Evolutionary conservation across 2,113 vertebrate species (phyloP), one percentile per base, ranked within the genome.

Genomic region (Semicossyphus pulcher): DNA sequence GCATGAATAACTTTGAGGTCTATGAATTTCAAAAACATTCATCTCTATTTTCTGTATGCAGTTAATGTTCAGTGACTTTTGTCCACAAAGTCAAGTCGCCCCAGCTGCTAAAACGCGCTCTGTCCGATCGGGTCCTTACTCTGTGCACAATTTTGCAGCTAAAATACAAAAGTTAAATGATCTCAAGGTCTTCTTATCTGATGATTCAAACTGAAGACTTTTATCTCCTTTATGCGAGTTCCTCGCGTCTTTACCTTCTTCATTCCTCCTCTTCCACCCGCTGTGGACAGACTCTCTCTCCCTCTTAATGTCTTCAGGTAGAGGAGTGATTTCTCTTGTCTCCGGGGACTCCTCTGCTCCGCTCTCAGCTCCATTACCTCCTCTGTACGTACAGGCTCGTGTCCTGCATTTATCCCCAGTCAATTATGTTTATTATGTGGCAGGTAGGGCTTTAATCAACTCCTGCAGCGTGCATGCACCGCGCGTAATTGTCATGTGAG

Each of bases 391-490:
- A 21, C 64, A 58, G 32, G 2, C 54, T 65, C 10, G 18, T 72
- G 70, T 87, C 59, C 64, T 69, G 44, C 65, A 48, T 75, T 47
- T 21, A 56, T 81, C 64, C 29, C 37, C 42, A 61, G 72, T 78
- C 78, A 63, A 15, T 76, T 72, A 23, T 63, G 53, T 72, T 37
- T 52, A 51, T 73, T 39, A 68, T 60, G 56, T 48, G 57, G 20
- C 18, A 21, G 44, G 4, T 28, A 37, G 72, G 23, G 63, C 42
- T 76, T 65, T 66, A 64, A 85, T 85, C 52, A 53, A 21, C 65
- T 64, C 36, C 25, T 28, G 41, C 59, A 28, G 62, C 4, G 5
- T 36, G 12, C 32, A 25, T 29, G 58, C 49, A 49, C 49, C 18
- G 47, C 47, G 12, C 7, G 25, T 71, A 41, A 39, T 44, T 12